Conservation (phyloP, 2,888 invertebrate genomes). For the Phragmatobia fuliginosa region DNA sequence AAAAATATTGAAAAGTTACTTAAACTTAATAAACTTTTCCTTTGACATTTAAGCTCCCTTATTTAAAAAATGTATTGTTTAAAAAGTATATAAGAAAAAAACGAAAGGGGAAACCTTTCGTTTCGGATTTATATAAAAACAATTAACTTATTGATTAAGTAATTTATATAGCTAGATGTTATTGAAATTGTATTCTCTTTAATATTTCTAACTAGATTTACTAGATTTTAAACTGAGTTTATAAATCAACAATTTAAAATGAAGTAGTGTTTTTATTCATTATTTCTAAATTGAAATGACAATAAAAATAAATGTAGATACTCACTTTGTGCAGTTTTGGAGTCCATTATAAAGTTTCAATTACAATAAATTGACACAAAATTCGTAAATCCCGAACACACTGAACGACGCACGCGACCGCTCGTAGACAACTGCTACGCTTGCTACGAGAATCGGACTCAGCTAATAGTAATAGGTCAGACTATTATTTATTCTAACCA, state of each 20-base stretch:
- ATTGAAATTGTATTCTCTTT: background rate
- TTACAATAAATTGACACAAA: slow-evolving; percentile 40
- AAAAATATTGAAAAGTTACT: too few relatives aligned
- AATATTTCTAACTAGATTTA: background rate
- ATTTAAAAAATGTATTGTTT: too few relatives aligned
- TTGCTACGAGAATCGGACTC: slow-evolving; percentile 67
- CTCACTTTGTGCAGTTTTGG: slow-evolving; percentile 67
- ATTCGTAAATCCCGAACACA: slow-evolving; percentile 25
- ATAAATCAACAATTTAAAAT: background rate
- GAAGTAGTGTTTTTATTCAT: too few relatives aligned
- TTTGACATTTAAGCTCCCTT: too few relatives aligned
- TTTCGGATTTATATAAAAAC: too few relatives aligned
- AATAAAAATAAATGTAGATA: slow-evolving; percentile 30
- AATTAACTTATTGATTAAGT: too few relatives aligned
- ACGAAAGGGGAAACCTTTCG: too few relatives aligned
- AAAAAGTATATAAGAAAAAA: too few relatives aligned
- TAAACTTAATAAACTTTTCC: too few relatives aligned
- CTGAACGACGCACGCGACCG: slow-evolving; percentile 53
- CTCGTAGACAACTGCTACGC: slow-evolving; percentile 73
- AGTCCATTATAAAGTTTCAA: slow-evolving; percentile 61
- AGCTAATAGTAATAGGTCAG: slow-evolving; percentile 58
- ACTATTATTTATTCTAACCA: slow-evolving; percentile 61
- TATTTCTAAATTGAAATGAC: background rate
- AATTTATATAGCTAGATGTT: too few relatives aligned
- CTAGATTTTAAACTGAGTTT: background rate